Evolutionary conservation across 1,140 invertebrate genomes (phyloP), one percentile per base, ranked within the genome.

Genomic region (Aphaenogaster floridana): DNA sequence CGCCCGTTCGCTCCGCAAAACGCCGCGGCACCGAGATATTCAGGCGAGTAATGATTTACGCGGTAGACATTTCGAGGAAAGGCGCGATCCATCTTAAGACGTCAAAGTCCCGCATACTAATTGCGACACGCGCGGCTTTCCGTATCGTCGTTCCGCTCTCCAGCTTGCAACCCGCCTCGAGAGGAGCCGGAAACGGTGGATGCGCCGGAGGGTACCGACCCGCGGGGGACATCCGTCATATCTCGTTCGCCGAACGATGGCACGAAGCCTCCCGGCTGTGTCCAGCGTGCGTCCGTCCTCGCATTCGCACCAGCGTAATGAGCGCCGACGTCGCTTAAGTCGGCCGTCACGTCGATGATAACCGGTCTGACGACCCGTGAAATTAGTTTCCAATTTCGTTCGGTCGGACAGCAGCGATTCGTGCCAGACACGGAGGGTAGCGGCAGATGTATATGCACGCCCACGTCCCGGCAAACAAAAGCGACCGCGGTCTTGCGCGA

Each of bases 371-470:
- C 68, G 86, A 84, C 3, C 42, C 50, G 80, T 74, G 42, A 87
- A 87, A 87, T 87, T 87, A 84, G 80, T 84, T 84, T 66, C 66
- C 77, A 61, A 48, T 87, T 84, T 72, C 68, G 39, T 76, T 66
- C 64, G 34, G 7, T 48, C 57, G 54, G 63, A 28, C 61, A 11
- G 77, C 3, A 28, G 36, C 57, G 52, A 59, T 34, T 36, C 42
- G 28, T 28, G 28, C 9, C 80, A 54, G 54, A 63, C 63, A 45
- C 69, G 69, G 28, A 28, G 8, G 13, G 6, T 9, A 11, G 15
- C 42, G 7, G 21, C 21, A 50, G 66, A 50, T 50, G 13, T 50
- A 50, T 15, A 17, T 59, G 57, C 63, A 21, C 21, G 21, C 34
- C 6, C 34, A 8, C 11, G 48, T 7, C 21, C 17, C n/a, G 9